Percentiles rank a stretch among this genome's conserved stretches.
phyloP scores from a whole-genome alignment of 2,797 vertebrate genomes.

The Tamandua tetradactyla region DNA sequence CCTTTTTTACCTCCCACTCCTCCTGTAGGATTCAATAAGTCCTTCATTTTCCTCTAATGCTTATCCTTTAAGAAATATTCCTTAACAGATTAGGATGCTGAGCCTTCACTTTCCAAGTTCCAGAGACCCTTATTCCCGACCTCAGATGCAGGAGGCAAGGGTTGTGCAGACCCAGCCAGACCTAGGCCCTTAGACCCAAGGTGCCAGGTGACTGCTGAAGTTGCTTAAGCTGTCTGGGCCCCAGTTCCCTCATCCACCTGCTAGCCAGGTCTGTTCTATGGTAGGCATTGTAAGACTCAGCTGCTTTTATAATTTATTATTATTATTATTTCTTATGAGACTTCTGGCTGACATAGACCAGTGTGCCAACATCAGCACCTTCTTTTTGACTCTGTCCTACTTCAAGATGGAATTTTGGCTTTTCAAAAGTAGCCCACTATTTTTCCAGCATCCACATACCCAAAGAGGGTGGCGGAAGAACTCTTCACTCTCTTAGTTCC shows the following conservation, averaged over 20 bases:
- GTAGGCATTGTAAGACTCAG: background rate
- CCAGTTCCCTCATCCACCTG: background rate
- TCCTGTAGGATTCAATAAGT: background rate
- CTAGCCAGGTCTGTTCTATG: background rate
- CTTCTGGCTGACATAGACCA: background rate
- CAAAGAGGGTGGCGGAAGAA: background rate
- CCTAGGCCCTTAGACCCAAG: background rate
- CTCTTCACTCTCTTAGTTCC: background rate
- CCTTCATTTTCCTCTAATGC: background rate
- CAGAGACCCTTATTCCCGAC: background rate
- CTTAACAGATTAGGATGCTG: background rate
- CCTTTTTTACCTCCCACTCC: background rate
- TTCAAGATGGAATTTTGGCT: background rate
- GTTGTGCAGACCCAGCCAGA: background rate
- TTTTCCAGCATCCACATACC: background rate
- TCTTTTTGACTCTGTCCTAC: background rate
- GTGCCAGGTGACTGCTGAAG: rapidly evolving
- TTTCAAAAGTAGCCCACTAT: background rate
- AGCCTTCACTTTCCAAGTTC: background rate
- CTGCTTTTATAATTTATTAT: background rate
- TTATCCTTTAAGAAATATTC: background rate
- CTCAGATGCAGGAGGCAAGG: background rate
- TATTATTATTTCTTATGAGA: background rate
- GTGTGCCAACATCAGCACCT: background rate
- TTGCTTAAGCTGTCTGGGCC: background rate